Evolutionary conservation across 2,888 invertebrate species (phyloP), one percentile per base, ranked within the genome.

Genomic region (Hirtodrosophila trivittata): DNA sequence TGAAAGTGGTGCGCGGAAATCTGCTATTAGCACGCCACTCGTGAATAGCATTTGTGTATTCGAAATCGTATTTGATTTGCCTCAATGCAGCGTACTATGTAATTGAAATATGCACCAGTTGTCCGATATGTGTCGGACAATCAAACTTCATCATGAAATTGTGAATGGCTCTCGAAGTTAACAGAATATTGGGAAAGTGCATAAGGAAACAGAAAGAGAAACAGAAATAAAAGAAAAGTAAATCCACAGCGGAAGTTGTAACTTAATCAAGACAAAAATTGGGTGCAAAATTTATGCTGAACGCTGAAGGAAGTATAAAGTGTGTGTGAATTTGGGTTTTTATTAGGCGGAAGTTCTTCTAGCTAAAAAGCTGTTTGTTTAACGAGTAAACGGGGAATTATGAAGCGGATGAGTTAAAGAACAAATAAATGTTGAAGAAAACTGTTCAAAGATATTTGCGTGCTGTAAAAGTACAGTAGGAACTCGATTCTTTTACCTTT

Each of bases 1-100:
- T 42, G 14, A 46, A 51, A 51, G 42, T 58, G 43, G 25, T 46
- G 42, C 54, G 58, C 75, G 83, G 64, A 75, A 60, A 70, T 72
- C 62, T 52, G 68, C 62, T 51, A 58, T 75, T 67, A 69, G 56
- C 39, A 42, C 33, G 54, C 72, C 83, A 67, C 43, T 51, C 66
- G 64, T 52, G 38, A 47, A 50, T 51, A 60, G 10, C 18, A 49
- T 41, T 51, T 59, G 60, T 72, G 55, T 60, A 45, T 33, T 42
- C 45, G 56, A 50, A 45, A 45, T 56, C 30, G 43, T 43, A 47
- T 38, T 45, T 41, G 12, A 13, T 21, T 30, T 32, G 39, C 43
- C 56, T 65, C 49, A 69, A 39, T 57, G 51, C 10, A 28, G 9
- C 9, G 1, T 9, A 9, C 28, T 28, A 1, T 28, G 28, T 1